Percentiles rank a stretch among this genome's conserved stretches.
These are phyloP conservation scores for Drosophila monieri DNA, from an alignment of 2,888 invertebrate genomes.

Conservation along the genomic window DNA sequence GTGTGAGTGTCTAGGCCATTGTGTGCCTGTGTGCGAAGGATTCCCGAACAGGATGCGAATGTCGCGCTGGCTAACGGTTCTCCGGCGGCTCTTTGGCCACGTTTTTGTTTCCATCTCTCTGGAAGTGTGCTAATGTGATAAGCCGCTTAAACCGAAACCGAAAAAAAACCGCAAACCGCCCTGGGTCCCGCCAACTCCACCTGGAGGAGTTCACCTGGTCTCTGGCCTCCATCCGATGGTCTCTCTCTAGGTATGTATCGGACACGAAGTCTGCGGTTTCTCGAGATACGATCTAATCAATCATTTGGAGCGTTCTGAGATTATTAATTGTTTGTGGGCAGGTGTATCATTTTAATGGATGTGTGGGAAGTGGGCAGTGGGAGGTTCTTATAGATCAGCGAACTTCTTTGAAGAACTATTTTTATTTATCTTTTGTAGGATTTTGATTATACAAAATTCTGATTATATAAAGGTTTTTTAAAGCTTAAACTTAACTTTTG, in stretches of 20 bases:
- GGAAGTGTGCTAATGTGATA: conserved; percentile 51
- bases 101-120: conserved; percentile 6
- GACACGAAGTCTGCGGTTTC: conserved; percentile 20
- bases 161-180: conserved; percentile 16
- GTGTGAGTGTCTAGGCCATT: background rate
- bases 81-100: conserved; percentile 25
- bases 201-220: conserved; percentile 26
- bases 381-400: too few relatives aligned
- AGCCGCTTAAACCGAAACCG: conserved; percentile 39
- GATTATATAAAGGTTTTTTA: too few relatives aligned
- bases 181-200: conserved; percentile 14
- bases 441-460: too few relatives aligned
- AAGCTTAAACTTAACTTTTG: too few relatives aligned
- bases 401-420: too few relatives aligned
- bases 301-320: conserved; percentile 2
- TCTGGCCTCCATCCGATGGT: conserved; percentile 18
- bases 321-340: conserved; percentile 1
- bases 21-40: conserved; percentile 31
- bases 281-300: conserved; percentile 23
- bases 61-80: conserved; percentile 45
- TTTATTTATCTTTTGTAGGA: too few relatives aligned
- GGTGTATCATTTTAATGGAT: conserved; percentile 3
- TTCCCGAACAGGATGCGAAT: conserved; percentile 44
- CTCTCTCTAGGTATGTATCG: conserved; percentile 34
- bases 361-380: background rate